Conservation (phyloP, 2,888 invertebrate species). For the Hypomecis punctinalis region DNA sequence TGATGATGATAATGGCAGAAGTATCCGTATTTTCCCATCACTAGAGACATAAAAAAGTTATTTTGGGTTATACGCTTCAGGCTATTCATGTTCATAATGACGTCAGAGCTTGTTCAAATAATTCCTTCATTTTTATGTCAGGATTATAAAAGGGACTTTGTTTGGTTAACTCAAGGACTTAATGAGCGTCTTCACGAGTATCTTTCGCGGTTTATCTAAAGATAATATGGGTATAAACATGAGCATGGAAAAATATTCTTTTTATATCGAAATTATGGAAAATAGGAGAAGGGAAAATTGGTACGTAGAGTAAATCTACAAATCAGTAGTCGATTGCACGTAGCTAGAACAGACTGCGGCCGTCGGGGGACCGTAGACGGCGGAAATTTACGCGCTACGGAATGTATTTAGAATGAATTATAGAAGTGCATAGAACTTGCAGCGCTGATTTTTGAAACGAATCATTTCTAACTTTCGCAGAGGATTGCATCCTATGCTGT, state of each 20-base stretch:
- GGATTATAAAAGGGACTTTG: conserved; percentile 25
- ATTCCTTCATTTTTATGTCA: conserved; percentile 26
- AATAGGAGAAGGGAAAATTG: background rate
- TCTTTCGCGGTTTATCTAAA: background rate
- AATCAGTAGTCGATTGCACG: no score
- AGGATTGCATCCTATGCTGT: no score
- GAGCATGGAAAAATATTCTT: background rate
- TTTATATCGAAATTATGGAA: background rate
- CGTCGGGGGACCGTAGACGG: no score
- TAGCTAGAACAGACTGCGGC: no score
- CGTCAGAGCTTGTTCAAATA: conserved; percentile 34
- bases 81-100: conserved; percentile 34
- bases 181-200: conserved; percentile 3
- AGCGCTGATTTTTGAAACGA: no score
- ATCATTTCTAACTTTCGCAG: no score
- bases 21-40: background rate
- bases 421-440: no score
- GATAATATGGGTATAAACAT: background rate
- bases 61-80: conserved; percentile 22
- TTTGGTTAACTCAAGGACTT: conserved; percentile 13
- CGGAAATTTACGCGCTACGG: no score
- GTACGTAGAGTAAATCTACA: no score
- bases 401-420: no score
- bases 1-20: no score
- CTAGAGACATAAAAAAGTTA: conserved; percentile 20